phyloP scores from a whole-genome alignment of 2,888 invertebrate species.

The Drosophila affinis region DNA sequence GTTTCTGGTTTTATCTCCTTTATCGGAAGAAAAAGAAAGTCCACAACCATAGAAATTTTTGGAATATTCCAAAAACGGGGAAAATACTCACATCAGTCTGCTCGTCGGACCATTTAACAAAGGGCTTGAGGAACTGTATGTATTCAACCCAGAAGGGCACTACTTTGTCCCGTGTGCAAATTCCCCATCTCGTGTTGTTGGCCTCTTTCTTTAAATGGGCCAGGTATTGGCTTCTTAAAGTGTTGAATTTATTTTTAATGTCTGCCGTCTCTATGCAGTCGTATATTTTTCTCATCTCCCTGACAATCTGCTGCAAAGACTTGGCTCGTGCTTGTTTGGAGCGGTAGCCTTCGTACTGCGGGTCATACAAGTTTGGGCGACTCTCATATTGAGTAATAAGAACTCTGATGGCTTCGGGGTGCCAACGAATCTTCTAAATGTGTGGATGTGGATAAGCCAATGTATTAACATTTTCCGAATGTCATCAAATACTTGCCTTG shows the following conservation, averaged over 20 bases:
- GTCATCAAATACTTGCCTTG: not conserved
- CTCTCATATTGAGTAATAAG: not conserved
- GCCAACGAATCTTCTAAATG: not conserved
- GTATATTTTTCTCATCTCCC: not conserved
- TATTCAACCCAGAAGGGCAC: not conserved
- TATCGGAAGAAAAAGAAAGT: not conserved
- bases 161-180: not conserved
- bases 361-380: not conserved
- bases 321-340: not conserved
- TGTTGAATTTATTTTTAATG: not conserved
- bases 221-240: not conserved
- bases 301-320: not conserved
- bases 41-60: not conserved
- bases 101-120: not conserved
- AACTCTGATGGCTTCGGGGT: not conserved
- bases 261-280: not conserved
- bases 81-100: not conserved
- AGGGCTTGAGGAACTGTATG: not conserved
- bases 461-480: not conserved
- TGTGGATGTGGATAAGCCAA: not conserved
- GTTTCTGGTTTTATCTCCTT: not conserved
- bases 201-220: not conserved
- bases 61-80: fast-evolving
- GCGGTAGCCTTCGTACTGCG: not conserved
- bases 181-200: not conserved